phyloP scores from a whole-genome alignment of 1,140 invertebrate genomes.

The Ridgeia piscesae region DNA sequence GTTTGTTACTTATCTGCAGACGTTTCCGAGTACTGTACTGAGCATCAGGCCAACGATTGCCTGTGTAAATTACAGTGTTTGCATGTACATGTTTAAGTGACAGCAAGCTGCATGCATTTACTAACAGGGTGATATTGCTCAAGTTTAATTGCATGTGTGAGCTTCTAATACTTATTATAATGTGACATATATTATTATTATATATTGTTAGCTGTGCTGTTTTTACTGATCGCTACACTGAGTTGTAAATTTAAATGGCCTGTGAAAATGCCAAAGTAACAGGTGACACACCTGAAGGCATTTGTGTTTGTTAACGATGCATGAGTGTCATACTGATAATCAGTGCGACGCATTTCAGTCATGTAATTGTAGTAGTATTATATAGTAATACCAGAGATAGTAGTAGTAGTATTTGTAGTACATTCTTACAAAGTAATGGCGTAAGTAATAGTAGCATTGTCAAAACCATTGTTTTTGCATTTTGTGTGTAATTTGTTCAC shows the following conservation, averaged over 20 bases:
- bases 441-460: background rate
- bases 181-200: background rate
- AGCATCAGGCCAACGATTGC: background rate
- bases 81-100: background rate
- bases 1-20: background rate
- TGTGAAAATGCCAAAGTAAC: background rate
- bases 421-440: too few relatives aligned
- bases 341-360: background rate
- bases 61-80: background rate
- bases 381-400: background rate
- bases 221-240: background rate
- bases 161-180: background rate
- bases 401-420: background rate
- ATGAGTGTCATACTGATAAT: background rate
- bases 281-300: background rate
- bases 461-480: background rate
- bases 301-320: background rate
- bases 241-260: background rate
- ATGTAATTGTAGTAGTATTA: background rate
- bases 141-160: background rate
- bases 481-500: background rate
- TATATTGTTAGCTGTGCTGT: background rate
- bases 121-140: background rate
- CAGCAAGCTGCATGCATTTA: background rate
- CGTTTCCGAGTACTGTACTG: background rate